Evolutionary conservation across 2,113 vertebrate genomes (phyloP).

Genomic region (Morphnarchus princeps): DNA sequence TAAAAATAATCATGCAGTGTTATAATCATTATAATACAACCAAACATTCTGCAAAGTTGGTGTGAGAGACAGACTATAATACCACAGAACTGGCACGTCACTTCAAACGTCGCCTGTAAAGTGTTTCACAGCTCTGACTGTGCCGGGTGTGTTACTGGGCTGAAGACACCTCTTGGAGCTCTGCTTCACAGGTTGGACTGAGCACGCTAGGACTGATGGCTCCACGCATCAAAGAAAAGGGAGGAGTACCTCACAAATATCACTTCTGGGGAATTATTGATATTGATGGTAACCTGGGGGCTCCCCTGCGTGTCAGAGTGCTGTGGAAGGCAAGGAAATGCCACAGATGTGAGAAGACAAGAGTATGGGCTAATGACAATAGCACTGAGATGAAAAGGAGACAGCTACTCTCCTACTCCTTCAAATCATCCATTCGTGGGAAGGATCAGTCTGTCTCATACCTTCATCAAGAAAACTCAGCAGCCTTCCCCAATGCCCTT

Average conservation of each 20-base stretch:
- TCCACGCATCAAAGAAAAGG: neutral
- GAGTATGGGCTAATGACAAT: neutral
- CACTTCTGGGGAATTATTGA: accelerated
- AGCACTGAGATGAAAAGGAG: neutral
- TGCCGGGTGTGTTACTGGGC: neutral
- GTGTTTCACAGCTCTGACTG: neutral
- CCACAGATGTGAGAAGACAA: neutral
- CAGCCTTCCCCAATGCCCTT: neutral
- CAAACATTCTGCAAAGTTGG: neutral
- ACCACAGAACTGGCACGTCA: neutral
- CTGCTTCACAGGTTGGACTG: neutral
- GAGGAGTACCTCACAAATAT: neutral
- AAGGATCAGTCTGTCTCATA: neutral
- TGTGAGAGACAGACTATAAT: neutral
- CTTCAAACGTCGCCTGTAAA: neutral
- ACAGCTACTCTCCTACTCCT: neutral
- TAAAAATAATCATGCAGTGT: neutral
- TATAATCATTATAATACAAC: neutral
- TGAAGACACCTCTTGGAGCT: neutral
- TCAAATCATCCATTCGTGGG: neutral
- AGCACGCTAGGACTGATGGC: neutral
- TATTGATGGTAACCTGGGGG: neutral
- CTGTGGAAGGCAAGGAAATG: neutral
- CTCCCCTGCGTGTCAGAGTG: neutral
- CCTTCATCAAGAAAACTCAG: neutral